phyloP scores from a whole-genome alignment of 2,888 invertebrate species.

The Diaphora mendica region DNA sequence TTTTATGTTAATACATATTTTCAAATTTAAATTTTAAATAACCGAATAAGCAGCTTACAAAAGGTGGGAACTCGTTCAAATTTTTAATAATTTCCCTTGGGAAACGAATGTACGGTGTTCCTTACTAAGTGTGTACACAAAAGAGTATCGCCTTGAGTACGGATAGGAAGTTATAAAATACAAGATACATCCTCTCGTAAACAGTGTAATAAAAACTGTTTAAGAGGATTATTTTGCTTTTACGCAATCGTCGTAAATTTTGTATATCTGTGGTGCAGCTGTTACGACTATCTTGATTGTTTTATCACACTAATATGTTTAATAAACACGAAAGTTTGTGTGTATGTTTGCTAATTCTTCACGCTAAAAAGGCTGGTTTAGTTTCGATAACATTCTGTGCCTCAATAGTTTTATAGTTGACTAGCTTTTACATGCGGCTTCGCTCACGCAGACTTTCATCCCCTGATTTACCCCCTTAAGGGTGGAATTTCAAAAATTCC shows the following conservation, averaged over 20 bases:
- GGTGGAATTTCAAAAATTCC: too few species aligned
- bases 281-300: neutral
- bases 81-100: constrained; percentile 64
- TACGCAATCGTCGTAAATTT: constrained; percentile 20
- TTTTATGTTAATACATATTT: neutral
- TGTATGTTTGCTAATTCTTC: neutral
- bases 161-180: constrained; percentile 27
- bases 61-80: constrained; percentile 54
- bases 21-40: constrained; percentile 46
- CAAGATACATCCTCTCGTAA: constrained; percentile 19
- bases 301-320: neutral
- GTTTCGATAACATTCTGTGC: too few species aligned
- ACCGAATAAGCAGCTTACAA: constrained; percentile 49
- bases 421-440: too few species aligned
- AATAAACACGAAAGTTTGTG: neutral
- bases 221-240: constrained; percentile 26
- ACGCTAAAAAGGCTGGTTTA: too few species aligned
- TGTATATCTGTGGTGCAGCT: neutral
- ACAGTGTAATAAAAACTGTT: constrained; percentile 15
- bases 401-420: too few species aligned
- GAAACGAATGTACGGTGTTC: constrained; percentile 46
- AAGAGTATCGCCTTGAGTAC: constrained; percentile 22
- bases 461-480: too few species aligned
- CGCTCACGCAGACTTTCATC: too few species aligned
- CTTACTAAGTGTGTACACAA: constrained; percentile 26